These are phyloP conservation scores for Pammene aurita DNA, from an alignment of 2,888 invertebrate genomes.

Conservation along the genomic window DNA sequence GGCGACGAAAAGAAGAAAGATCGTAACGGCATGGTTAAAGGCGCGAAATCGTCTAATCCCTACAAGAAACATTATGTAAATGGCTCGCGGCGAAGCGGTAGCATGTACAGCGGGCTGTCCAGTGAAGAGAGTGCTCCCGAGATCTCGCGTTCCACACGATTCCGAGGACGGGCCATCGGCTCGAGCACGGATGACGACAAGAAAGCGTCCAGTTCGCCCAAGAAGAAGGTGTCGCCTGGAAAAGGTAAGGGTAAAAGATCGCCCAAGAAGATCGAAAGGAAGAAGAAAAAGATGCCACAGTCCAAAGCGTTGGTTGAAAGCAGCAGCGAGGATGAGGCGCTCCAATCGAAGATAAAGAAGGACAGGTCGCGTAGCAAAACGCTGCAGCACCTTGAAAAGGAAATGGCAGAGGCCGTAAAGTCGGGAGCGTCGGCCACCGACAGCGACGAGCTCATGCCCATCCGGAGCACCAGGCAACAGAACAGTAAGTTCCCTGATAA, in stretches of 20 bases:
- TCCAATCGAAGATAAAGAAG: slow-evolving; percentile 70
- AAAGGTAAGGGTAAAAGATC: slow-evolving; percentile 73
- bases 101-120: slow-evolving; percentile 85
- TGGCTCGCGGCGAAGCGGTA: slow-evolving; percentile 86
- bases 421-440: slow-evolving; percentile 86
- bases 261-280: slow-evolving; percentile 74
- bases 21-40: slow-evolving; percentile 86
- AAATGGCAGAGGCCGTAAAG: slow-evolving; percentile 84
- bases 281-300: slow-evolving; percentile 77
- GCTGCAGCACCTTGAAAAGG: slow-evolving; percentile 89
- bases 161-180: slow-evolving; percentile 70
- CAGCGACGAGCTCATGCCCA: slow-evolving; percentile 90
- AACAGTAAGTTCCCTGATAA: slow-evolving; percentile 85
- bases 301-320: slow-evolving; percentile 81
- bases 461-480: slow-evolving; percentile 74
- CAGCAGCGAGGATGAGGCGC: slow-evolving; percentile 85
- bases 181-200: slow-evolving; percentile 85
- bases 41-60: slow-evolving; percentile 82
- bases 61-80: slow-evolving; percentile 91
- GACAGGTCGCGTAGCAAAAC: slow-evolving; percentile 83
- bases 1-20: slow-evolving; percentile 86
- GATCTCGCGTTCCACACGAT: slow-evolving; percentile 61
- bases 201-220: slow-evolving; percentile 71
- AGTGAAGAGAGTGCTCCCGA: slow-evolving; percentile 79
- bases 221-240: slow-evolving; percentile 74